These are phyloP conservation scores for Hassar affinis DNA, from an alignment of 2,113 vertebrate species.

Conservation along the genomic window DNA sequence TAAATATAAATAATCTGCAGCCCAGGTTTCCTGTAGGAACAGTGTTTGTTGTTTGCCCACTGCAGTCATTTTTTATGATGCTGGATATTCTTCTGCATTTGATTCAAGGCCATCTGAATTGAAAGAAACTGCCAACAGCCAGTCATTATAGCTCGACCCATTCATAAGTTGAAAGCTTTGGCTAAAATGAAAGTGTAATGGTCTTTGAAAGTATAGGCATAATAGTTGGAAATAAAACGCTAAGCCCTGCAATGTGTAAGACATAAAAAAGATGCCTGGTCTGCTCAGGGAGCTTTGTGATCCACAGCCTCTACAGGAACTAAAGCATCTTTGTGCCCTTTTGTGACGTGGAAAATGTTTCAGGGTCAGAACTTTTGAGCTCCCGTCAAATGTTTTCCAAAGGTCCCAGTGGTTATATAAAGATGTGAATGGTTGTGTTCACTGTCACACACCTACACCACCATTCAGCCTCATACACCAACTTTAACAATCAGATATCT, in stretches of 20 bases:
- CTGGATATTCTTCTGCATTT: neutral
- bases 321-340: neutral
- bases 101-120: neutral
- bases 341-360: neutral
- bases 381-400: neutral
- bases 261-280: neutral
- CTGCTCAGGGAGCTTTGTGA: neutral
- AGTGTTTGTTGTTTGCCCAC: neutral
- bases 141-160: neutral
- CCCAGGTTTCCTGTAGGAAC: constrained; percentile 8
- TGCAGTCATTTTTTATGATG: neutral
- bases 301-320: neutral
- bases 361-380: neutral
- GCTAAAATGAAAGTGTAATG: constrained; percentile 20
- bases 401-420: neutral
- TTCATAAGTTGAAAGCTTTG: neutral
- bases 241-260: constrained; percentile 8
- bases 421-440: neutral
- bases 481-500: neutral
- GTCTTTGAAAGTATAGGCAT: constrained; percentile 4
- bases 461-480: neutral
- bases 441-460: neutral
- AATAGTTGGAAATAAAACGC: constrained; percentile 5
- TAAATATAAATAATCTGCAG: constrained; percentile 29
- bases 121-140: constrained; percentile 5